Percentiles rank a stretch among this genome's conserved stretches.
These are phyloP conservation scores for Meghimatium bilineatum DNA, from an alignment of 2,888 invertebrate species.

Conservation along the genomic window DNA sequence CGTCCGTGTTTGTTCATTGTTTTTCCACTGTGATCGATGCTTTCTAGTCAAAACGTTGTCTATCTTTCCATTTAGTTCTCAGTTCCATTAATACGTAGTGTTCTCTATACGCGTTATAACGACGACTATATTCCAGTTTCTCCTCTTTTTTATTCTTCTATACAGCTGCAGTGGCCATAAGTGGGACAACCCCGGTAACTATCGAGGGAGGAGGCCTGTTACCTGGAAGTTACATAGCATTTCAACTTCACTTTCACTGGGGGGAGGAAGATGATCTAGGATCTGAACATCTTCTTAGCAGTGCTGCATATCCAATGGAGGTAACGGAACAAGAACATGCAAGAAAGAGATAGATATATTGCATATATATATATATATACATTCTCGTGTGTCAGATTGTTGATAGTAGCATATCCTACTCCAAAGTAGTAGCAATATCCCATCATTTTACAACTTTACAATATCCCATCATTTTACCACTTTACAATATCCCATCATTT, in stretches of 20 bases:
- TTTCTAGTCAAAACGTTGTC: no score
- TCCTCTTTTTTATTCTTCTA: neutral
- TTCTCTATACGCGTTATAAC: no score
- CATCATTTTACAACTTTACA: no score
- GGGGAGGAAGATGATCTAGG: neutral
- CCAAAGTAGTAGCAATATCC: no score
- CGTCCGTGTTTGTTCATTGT: neutral
- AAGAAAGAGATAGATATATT: neutral
- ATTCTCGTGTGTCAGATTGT: no score
- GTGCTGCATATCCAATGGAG: constrained; percentile 33
- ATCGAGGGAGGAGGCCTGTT: constrained; percentile 8
- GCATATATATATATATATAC: no score
- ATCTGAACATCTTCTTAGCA: constrained; percentile 27
- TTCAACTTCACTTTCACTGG: constrained; percentile 36
- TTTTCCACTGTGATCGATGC: neutral
- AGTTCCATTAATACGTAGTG: no score
- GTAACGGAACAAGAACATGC: constrained; percentile 9
- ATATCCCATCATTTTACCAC: no score
- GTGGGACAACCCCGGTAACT: neutral
- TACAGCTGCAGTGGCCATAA: neutral
- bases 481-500: no score
- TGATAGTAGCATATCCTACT: no score
- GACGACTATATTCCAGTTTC: neutral
- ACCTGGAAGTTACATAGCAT: neutral
- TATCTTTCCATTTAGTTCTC: neutral